Percentiles rank a stretch among this genome's conserved stretches.
phyloP scores from a whole-genome alignment of 2,888 invertebrate species.

The Hypomecis atomaria region DNA sequence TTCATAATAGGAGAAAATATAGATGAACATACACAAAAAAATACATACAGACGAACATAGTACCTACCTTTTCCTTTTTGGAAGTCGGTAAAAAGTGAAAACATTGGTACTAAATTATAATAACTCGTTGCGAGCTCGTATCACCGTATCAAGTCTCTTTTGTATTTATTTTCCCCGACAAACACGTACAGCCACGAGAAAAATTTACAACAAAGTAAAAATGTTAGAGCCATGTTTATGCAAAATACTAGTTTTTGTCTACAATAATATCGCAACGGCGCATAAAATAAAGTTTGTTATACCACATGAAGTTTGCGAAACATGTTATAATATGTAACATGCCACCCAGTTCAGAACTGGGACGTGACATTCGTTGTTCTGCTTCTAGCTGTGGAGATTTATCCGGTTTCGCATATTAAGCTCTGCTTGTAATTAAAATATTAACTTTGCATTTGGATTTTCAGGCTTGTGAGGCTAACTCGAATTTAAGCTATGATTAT shows the following conservation, averaged over 20 bases:
- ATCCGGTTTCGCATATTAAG: conserved; percentile 15
- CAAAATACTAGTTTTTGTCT: conserved; percentile 23
- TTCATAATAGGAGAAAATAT: no score
- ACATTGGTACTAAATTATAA: no score
- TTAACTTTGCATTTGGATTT: neutral
- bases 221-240: conserved; percentile 37
- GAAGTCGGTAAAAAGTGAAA: no score
- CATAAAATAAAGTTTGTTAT: conserved; percentile 26
- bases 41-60: no score
- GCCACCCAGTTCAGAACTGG: conserved; percentile 30
- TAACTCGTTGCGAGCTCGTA: no score
- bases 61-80: no score
- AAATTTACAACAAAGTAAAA: conserved; percentile 22
- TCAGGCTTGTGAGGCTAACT: no score
- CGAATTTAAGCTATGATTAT: no score
- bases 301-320: conserved; percentile 18
- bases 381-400: conserved; percentile 9
- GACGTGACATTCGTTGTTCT: conserved; percentile 27
- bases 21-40: no score
- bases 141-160: no score
- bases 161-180: neutral
- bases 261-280: conserved; percentile 25
- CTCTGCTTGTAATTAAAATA: neutral
- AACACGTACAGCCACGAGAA: neutral
- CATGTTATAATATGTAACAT: conserved; percentile 20